Base-by-base conservation (phyloP, 2,113 vertebrate species). In the Trogon melanurus region DNA sequence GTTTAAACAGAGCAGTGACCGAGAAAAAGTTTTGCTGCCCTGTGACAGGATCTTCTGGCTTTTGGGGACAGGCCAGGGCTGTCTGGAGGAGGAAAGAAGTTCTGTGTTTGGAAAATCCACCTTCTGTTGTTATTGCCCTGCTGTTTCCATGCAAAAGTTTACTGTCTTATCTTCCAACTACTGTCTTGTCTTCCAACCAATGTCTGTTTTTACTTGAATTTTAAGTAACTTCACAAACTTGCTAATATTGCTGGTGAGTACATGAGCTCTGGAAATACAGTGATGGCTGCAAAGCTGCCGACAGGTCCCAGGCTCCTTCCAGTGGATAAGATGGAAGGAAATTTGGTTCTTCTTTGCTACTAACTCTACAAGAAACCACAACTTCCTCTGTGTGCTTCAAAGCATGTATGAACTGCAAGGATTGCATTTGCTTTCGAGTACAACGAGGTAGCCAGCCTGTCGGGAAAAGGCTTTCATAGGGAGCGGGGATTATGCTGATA, bases 161-260 rank as follows among this genome's bases (percentile, higher is more conserved):
- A 7, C 38, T 0, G 0, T 5, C 0, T 2, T 61, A 34, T 53
- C 32, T 93, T 80, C 41, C 34, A 84, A 53, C 16, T 16, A 51
- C 50, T 6, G 5, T 45, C n/a, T n/a, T n/a, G n/a, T 22, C 9
- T 73, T 75, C 76, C 6, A 41, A 41, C 41, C 41, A 41, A 41
- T 2, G 15, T 1, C 30, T 27, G 1, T 0, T 50, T 86, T 83
- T 56, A 11, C 2, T 16, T 45, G 30, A 2, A 0, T 29, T 85
- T 64, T 32, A 34, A 69, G 23, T 22, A 13, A 47, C 29, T 60
- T 72, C 38, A 9, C 14, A 32, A 58, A 41, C 11, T 0, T 2
- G 4, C 10, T 29, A 9, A 12, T 18, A 0, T 9, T 54, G 45
- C n/a, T 21, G 58, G 26, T 25, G 45, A 14, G 17, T 1, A 21